Evolutionary conservation across 2,888 invertebrate species (phyloP).

Genomic region (Chrysolina oricalcia): DNA sequence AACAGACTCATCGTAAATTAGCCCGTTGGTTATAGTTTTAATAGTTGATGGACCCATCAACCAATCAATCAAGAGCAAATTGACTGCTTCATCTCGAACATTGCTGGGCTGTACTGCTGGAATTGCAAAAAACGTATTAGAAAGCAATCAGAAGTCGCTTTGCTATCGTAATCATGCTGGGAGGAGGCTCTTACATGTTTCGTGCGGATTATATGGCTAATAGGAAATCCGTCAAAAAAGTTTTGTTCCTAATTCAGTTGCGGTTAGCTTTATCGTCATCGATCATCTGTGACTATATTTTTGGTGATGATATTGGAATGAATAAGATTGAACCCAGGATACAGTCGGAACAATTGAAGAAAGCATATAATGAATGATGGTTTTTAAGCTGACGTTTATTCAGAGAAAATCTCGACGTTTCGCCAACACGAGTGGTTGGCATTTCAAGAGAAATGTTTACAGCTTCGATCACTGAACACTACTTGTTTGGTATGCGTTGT

Average conservation of each 20-base stretch:
- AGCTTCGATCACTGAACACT: no score
- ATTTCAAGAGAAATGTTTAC: no score
- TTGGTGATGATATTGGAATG: no score
- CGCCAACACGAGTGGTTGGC: no score
- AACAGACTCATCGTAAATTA: conserved; percentile 18
- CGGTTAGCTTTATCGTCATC: background rate
- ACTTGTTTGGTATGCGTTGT: no score
- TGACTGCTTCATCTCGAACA: conserved; percentile 19
- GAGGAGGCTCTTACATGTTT: conserved; percentile 5
- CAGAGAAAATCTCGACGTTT: no score
- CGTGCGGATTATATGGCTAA: conserved; percentile 1
- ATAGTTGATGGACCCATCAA: conserved; percentile 16
- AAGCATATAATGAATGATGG: no score
- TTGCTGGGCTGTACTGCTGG: background rate
- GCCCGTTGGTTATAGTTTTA: conserved; percentile 10
- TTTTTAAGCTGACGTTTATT: no score
- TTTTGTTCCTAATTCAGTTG: background rate
- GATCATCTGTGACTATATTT: background rate
- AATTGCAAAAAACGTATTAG: conserved; percentile 16
- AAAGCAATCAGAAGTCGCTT: background rate
- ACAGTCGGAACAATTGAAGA: no score
- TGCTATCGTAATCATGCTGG: background rate
- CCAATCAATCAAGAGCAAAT: conserved; percentile 3
- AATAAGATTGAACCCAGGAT: no score
- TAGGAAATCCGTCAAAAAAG: conserved; percentile 11